Evolutionary conservation across 2,113 vertebrate species (phyloP).

Genomic region (Neodon shergylaensis): DNA sequence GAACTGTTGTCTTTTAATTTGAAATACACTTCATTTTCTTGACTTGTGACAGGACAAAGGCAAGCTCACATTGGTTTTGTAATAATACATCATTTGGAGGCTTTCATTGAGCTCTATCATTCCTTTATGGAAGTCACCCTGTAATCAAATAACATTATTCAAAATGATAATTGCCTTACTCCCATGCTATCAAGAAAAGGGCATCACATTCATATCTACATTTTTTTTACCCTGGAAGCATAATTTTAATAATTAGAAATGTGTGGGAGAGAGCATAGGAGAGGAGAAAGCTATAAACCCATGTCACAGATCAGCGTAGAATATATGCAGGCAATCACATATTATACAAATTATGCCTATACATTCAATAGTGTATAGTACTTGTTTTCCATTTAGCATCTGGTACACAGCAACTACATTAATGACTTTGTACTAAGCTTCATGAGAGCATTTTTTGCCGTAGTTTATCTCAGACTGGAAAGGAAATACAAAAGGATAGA

Average conservation of each 20-base stretch:
- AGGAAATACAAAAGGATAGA: background rate
- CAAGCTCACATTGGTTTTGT: slow-evolving; percentile 11
- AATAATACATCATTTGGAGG: slow-evolving; percentile 22
- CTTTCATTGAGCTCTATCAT: background rate
- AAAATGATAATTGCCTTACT: slow-evolving; percentile 16
- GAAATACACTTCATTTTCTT: slow-evolving; percentile 36
- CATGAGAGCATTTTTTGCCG: background rate
- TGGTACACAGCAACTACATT: background rate
- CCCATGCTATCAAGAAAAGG: background rate
- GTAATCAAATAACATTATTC: slow-evolving; percentile 53
- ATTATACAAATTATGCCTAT: background rate
- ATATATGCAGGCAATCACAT: background rate
- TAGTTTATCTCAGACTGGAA: background rate
- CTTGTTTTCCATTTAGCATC: background rate
- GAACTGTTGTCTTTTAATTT: slow-evolving; percentile 59
- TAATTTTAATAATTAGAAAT: slow-evolving; percentile 39
- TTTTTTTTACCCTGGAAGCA: background rate
- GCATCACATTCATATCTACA: background rate
- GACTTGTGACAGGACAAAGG: slow-evolving; percentile 58
- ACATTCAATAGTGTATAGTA: background rate
- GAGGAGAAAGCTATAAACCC: background rate
- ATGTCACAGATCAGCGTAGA: background rate
- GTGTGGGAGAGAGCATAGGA: background rate
- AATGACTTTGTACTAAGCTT: background rate
- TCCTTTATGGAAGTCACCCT: background rate